Evolutionary conservation across 2,113 vertebrate species (phyloP).

Genomic region (Coregonus clupeaformis): DNA sequence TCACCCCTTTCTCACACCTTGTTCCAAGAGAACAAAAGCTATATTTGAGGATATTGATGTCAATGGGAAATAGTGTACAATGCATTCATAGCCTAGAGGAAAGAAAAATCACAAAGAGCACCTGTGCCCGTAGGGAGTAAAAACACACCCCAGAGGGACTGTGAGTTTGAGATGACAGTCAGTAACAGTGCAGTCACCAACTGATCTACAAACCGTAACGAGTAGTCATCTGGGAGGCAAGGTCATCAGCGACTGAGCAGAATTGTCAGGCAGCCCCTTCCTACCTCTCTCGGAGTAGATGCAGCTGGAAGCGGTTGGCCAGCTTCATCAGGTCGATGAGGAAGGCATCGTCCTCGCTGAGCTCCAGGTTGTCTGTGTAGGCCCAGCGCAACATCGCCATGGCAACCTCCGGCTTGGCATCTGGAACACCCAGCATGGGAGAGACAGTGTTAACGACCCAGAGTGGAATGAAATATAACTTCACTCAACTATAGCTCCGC

Average conservation of each 20-base stretch:
- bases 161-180: no score
- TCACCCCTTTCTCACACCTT: conserved; percentile 97
- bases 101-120: no score
- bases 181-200: no score
- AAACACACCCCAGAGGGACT: no score
- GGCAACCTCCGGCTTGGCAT: conserved; percentile 91
- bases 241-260: no score
- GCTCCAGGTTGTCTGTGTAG: conserved; percentile 93
- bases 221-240: no score
- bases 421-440: conserved; percentile 60
- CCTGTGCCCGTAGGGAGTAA: no score
- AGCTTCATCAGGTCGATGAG: conserved; percentile 96
- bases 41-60: not conserved
- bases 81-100: not conserved
- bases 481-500: no score
- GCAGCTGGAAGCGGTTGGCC: conserved; percentile 95
- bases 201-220: no score
- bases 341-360: conserved; percentile 90
- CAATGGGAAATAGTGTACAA: not conserved
- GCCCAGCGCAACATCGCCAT: conserved; percentile 95
- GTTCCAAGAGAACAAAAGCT: conserved; percentile 13
- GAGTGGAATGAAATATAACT: not conserved
- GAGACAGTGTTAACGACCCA: not conserved
- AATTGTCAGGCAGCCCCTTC: conserved; percentile 15
- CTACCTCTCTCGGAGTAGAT: conserved; percentile 91